phyloP scores from a whole-genome alignment of 1,140 invertebrate genomes.

The Goniozus legneri region DNA sequence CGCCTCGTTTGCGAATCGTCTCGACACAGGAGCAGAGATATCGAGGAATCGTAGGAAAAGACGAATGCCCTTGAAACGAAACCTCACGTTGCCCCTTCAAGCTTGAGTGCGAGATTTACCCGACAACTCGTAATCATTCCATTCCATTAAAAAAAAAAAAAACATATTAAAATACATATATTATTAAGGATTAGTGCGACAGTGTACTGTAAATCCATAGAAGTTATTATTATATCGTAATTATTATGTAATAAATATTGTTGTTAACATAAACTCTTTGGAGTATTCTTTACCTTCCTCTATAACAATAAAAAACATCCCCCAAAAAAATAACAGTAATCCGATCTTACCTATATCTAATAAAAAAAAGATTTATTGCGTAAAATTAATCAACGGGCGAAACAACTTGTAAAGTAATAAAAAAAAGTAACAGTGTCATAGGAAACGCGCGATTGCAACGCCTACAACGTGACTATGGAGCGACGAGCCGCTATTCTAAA shows the following conservation, averaged over 20 bases:
- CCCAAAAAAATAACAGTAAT: too few species aligned
- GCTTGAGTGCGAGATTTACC: slow-evolving; percentile 38
- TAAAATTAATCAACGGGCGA: slow-evolving; percentile 10
- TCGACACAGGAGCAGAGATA: too few species aligned
- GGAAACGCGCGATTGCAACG: slow-evolving; percentile 1
- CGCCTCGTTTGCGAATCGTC: too few species aligned
- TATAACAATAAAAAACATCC: too few species aligned
- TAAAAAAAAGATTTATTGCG: slow-evolving; percentile 9
- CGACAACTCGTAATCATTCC: slow-evolving; percentile 53
- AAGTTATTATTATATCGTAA: slow-evolving; percentile 55
- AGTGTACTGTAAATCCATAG: slow-evolving; percentile 54
- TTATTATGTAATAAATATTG: slow-evolving; percentile 58
- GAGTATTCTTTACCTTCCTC: background rate
- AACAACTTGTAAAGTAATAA: slow-evolving; percentile 18
- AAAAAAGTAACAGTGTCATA: slow-evolving; percentile 11
- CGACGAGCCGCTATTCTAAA: slow-evolving; percentile 43
- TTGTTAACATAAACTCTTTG: slow-evolving; percentile 46
- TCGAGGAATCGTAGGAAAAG: slow-evolving; percentile 6
- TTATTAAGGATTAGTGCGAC: slow-evolving; percentile 50
- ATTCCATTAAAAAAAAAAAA: too few species aligned
- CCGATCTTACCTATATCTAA: too few species aligned
- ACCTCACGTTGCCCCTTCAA: slow-evolving; percentile 11
- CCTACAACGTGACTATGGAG: background rate
- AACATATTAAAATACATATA: too few species aligned
- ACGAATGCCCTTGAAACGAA: slow-evolving; percentile 5